Conservation (phyloP, 2,888 invertebrate genomes). For the Temnothorax unifasciatus region DNA sequence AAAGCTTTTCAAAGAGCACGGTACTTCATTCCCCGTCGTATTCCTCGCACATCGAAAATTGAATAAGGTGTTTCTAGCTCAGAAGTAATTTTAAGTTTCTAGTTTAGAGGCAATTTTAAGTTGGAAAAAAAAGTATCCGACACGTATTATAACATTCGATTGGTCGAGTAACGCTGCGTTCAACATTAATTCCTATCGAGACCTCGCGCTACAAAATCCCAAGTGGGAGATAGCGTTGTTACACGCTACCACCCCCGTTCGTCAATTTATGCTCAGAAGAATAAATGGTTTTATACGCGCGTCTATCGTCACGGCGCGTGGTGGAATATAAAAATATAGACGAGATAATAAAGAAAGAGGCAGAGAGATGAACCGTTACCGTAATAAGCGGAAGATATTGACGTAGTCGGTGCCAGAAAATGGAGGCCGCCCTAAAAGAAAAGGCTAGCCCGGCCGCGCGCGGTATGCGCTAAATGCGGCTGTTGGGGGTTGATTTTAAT, state of each 20-base stretch:
- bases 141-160: background rate
- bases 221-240: background rate
- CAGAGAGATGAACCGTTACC: background rate
- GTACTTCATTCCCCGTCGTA: background rate
- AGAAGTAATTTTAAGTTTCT: background rate
- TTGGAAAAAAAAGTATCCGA: background rate
- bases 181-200: background rate
- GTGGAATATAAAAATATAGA: constrained; percentile 55
- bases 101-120: constrained; percentile 10
- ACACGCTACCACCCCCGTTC: background rate
- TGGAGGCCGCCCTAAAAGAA: constrained; percentile 32
- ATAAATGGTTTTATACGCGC: background rate
- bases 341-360: constrained; percentile 40
- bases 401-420: constrained; percentile 27
- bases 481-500: constrained; percentile 80
- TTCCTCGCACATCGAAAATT: background rate
- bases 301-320: background rate
- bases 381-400: constrained; percentile 24
- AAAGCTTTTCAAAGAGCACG: background rate
- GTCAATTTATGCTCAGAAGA: constrained; percentile 5
- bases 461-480: constrained; percentile 31
- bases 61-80: background rate
- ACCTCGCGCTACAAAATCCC: background rate
- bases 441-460: constrained; percentile 57
- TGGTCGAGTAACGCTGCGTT: background rate